A percentile compares a stretch with the other conserved stretches of the same genome.
These are phyloP conservation scores for Sepioteuthis lessoniana DNA, from an alignment of 2,888 invertebrate species.

Conservation along the genomic window DNA sequence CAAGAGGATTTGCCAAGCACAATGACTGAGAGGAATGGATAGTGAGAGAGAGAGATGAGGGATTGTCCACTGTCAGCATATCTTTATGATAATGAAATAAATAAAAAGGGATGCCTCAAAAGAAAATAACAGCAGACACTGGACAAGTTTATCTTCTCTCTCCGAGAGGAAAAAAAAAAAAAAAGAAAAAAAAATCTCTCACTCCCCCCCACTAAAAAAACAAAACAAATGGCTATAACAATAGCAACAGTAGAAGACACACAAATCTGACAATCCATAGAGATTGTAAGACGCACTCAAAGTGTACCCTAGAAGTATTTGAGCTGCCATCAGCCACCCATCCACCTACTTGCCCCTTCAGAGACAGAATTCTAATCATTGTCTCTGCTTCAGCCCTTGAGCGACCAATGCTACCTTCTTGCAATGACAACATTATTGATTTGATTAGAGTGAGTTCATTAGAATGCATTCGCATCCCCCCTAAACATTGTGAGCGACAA, in stretches of 20 bases:
- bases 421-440: slow-evolving; percentile 33
- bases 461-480: background rate
- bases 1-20: too few relatives aligned
- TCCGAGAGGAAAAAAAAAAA: background rate
- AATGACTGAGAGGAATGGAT: too few relatives aligned
- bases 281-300: background rate
- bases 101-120: too few relatives aligned
- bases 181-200: background rate
- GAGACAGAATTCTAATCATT: slow-evolving; percentile 15
- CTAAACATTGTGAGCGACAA: background rate
- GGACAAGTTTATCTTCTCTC: background rate
- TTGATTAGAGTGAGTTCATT: slow-evolving; percentile 17
- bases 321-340: background rate
- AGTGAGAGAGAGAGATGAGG: too few relatives aligned
- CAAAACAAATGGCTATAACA: too few relatives aligned
- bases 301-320: background rate
- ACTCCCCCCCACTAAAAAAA: too few relatives aligned
- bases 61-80: too few relatives aligned
- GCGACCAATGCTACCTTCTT: background rate
- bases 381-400: slow-evolving; percentile 1
- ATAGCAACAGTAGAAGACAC: background rate
- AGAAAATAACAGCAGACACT: too few relatives aligned
- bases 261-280: background rate
- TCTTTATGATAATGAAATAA: too few relatives aligned
- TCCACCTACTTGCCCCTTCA: background rate